Evolutionary conservation across 2,797 vertebrate genomes (phyloP).

Genomic region (Hyperoplus immaculatus): DNA sequence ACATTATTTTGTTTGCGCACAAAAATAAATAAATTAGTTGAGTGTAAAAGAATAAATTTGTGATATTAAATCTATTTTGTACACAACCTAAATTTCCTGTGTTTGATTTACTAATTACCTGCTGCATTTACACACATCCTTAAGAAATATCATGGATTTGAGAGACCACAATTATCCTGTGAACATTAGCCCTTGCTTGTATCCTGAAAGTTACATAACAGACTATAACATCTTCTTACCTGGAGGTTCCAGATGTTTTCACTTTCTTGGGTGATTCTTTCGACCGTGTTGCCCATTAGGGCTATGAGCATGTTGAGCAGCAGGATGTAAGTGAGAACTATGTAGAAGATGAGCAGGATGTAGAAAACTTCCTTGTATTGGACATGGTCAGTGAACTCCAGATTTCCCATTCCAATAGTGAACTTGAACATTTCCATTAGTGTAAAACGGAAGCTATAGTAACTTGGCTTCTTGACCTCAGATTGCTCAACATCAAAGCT

Average conservation of each 20-base stretch:
- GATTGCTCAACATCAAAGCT: background rate
- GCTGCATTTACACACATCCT: background rate
- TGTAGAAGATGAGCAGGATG: slow-evolving; percentile 89
- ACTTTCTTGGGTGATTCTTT: slow-evolving; percentile 83
- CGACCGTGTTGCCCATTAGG: slow-evolving; percentile 91
- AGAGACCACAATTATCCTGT: background rate
- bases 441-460: slow-evolving; percentile 81
- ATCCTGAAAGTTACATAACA: background rate
- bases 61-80: too few species aligned
- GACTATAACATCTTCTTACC: slow-evolving; percentile 72
- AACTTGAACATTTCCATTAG: slow-evolving; percentile 94
- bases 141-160: background rate
- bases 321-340: slow-evolving; percentile 93
- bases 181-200: background rate
- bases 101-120: too few species aligned
- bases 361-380: slow-evolving; percentile 88
- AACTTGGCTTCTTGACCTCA: slow-evolving; percentile 67
- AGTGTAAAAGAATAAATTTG: too few species aligned
- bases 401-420: slow-evolving; percentile 95
- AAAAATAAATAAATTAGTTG: too few species aligned
- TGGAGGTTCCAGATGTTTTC: slow-evolving; percentile 93
- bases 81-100: too few species aligned
- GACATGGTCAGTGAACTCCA: slow-evolving; percentile 89
- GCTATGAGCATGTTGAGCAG: slow-evolving; percentile 96
- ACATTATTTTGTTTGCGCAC: too few species aligned